These are phyloP conservation scores for Pristionchus pacificus DNA, from an alignment of 1,140 invertebrate species.

Conservation along the genomic window DNA sequence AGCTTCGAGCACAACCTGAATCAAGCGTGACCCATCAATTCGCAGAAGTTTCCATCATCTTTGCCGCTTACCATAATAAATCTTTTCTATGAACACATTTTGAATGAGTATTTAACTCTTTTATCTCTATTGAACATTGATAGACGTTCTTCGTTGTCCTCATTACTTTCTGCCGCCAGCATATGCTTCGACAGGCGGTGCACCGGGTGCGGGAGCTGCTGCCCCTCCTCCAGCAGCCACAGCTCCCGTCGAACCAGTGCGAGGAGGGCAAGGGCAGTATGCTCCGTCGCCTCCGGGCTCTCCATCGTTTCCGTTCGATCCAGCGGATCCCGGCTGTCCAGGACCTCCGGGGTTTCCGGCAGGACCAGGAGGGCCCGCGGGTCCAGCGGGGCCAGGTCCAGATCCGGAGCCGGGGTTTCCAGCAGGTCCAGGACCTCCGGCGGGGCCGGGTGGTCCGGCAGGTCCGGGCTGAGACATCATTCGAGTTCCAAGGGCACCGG, in stretches of 20 bases:
- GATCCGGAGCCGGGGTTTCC: not conserved
- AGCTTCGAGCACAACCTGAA: too few relatives aligned
- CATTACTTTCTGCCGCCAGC: not conserved
- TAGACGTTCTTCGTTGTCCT: too few relatives aligned
- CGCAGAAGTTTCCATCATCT: too few relatives aligned
- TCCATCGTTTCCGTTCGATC: too few relatives aligned
- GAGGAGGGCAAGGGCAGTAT: too few relatives aligned
- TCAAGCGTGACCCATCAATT: too few relatives aligned
- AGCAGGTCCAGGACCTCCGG: slow-evolving; percentile 17
- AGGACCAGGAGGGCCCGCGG: not conserved
- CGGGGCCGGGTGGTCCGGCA: slow-evolving; percentile 12
- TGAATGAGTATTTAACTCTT: too few relatives aligned
- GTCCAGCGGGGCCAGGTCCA: not conserved
- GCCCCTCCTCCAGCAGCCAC: not conserved
- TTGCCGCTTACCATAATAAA: too few relatives aligned
- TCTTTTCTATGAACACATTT: too few relatives aligned
- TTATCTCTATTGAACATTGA: too few relatives aligned
- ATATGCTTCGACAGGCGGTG: not conserved
- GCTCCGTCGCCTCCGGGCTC: too few relatives aligned
- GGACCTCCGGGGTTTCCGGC: not conserved
- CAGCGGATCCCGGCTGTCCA: not conserved
- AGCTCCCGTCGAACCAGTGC: not conserved
- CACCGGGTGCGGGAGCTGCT: not conserved
- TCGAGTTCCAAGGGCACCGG: slow-evolving; percentile 10
- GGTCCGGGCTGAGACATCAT: slow-evolving; percentile 9